Conservation (phyloP, 2,888 invertebrate genomes). For the Drosophila nr. perissopoda region DNA sequence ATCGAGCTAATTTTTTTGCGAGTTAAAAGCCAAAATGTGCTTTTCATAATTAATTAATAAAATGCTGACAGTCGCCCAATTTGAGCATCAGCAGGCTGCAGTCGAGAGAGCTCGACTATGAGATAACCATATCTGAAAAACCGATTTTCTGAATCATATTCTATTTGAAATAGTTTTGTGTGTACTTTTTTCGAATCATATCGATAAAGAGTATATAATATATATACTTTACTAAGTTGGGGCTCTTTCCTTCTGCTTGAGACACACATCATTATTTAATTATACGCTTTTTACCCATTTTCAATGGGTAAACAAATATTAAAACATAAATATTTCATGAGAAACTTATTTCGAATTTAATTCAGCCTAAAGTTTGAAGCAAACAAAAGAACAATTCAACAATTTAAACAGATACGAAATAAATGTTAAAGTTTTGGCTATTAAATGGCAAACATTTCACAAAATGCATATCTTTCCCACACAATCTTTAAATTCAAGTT, state of each 20-base stretch:
- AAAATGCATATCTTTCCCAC: neutral
- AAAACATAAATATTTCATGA: neutral
- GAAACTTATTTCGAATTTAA: neutral
- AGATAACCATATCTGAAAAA: neutral
- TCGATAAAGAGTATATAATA: neutral
- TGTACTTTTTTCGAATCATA: neutral
- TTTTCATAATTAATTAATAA: neutral
- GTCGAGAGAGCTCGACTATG: neutral
- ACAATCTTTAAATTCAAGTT: neutral
- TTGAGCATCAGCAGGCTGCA: neutral
- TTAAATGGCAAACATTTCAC: neutral
- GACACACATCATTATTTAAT: neutral
- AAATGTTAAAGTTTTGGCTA: neutral
- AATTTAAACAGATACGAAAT: neutral
- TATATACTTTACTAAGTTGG: neutral
- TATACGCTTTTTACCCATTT: neutral
- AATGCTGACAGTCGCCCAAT: neutral
- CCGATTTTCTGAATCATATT: neutral
- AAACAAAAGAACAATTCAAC: neutral
- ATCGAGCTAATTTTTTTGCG: neutral
- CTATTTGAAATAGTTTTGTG: neutral
- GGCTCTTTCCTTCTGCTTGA: neutral
- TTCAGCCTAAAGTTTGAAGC: neutral
- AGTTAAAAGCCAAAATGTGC: neutral
- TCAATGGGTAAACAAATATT: neutral